Percentiles rank a stretch among this genome's conserved stretches.
Evolutionary conservation across 2,888 invertebrate species (phyloP).

Genomic region (Pilophorus perplexus): DNA sequence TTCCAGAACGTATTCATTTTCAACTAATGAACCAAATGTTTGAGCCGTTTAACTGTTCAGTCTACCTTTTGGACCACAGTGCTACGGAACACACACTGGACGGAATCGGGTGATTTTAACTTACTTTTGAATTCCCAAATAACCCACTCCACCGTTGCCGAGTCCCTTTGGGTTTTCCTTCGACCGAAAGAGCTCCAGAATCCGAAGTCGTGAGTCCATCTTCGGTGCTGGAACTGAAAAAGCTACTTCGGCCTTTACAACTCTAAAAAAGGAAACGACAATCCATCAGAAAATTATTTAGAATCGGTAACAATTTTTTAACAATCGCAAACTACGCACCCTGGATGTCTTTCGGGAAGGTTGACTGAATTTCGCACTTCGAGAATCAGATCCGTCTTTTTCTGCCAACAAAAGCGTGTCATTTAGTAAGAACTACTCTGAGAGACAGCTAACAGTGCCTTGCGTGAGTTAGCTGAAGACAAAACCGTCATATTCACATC

Average conservation of each 20-base stretch:
- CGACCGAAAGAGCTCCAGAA: constrained; percentile 49
- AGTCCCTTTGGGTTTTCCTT: constrained; percentile 54
- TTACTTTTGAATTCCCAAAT: constrained; percentile 64
- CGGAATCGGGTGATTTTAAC: too few species aligned
- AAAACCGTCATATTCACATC: too few species aligned
- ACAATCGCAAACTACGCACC: constrained; percentile 20
- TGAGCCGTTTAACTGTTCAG: too few species aligned
- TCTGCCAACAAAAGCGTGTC: constrained; percentile 17
- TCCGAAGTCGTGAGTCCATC: constrained; percentile 55
- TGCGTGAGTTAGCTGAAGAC: too few species aligned
- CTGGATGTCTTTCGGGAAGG: constrained; percentile 44
- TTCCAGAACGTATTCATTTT: too few species aligned
- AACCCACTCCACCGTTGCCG: constrained; percentile 71
- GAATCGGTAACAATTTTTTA: not conserved
- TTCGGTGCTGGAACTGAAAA: constrained; percentile 57
- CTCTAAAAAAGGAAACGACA: constrained; percentile 50
- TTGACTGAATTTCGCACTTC: constrained; percentile 42
- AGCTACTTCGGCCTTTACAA: constrained; percentile 54
- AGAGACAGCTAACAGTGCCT: too few species aligned
- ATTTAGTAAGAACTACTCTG: too few species aligned
- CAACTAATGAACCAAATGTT: too few species aligned
- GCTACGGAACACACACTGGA: too few species aligned
- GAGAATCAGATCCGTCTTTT: constrained; percentile 41
- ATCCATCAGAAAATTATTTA: not conserved
- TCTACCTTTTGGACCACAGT: too few species aligned